Conservation (phyloP, 1,140 invertebrate species). For the Brachionus calyciflorus region DNA sequence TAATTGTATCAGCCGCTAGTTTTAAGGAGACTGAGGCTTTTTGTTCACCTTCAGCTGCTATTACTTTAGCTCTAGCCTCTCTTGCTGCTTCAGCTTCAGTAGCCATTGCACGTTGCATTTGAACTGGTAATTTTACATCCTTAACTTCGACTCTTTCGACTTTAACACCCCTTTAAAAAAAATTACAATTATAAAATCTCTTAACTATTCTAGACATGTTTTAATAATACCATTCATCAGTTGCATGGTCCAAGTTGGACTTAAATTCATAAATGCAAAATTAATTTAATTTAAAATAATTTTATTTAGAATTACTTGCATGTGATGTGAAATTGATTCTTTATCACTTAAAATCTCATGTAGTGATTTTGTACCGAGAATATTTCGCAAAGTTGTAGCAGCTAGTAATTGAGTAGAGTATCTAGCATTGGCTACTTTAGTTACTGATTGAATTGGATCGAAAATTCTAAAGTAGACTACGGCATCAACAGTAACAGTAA, state of each 20-base stretch:
- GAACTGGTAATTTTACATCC: conserved; percentile 52
- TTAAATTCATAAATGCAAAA: not conserved
- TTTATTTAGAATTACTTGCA: conserved; percentile 13
- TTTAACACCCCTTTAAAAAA: conserved; percentile 29
- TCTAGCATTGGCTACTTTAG: conserved; percentile 46
- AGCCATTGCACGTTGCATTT: conserved; percentile 56
- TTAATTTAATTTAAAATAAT: not conserved
- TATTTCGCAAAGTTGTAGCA: conserved; percentile 49
- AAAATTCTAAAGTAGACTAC: conserved; percentile 47
- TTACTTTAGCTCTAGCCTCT: conserved; percentile 56
- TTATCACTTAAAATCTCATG: conserved; percentile 47
- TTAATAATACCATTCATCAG: conserved; percentile 7
- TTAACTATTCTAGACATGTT: not conserved
- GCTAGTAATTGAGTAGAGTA: conserved; percentile 48
- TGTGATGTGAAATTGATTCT: conserved; percentile 47
- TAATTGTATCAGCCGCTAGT: conserved; percentile 45
- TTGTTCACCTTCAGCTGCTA: conserved; percentile 48
- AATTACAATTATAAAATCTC: not conserved
- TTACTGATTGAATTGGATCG: conserved; percentile 47
- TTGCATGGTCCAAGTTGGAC: conserved; percentile 12
- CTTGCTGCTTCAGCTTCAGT: conserved; percentile 56
- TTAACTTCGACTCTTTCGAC: conserved; percentile 46
- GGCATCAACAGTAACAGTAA: conserved; percentile 49
- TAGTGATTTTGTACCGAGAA: conserved; percentile 47
- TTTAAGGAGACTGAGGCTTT: conserved; percentile 45